Percentiles rank a stretch among this genome's conserved stretches.
Conservation (phyloP, 2,888 invertebrate genomes). For the Nasonia oneida region DNA sequence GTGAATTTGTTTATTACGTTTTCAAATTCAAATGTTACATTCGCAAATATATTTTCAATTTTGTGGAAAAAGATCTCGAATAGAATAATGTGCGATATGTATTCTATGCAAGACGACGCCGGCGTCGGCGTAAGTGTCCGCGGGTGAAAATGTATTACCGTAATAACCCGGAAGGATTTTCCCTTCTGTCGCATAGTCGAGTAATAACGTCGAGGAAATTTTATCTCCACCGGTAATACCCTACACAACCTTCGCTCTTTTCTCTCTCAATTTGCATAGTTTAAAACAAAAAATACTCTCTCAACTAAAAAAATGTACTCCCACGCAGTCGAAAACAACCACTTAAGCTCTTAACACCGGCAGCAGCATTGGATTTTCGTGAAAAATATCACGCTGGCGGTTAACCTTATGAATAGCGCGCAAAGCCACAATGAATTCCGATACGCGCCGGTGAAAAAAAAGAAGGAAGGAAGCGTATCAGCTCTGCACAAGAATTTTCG, state of each 20-base stretch:
- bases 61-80: too few relatives aligned
- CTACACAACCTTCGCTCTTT: neutral
- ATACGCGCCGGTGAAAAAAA: neutral
- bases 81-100: neutral
- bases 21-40: too few relatives aligned
- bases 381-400: neutral
- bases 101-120: neutral
- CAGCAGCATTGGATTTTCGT: neutral
- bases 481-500: neutral
- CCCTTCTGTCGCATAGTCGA: neutral
- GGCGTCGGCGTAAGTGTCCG: neutral
- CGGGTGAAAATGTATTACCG: neutral
- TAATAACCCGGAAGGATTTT: neutral
- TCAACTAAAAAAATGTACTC: neutral
- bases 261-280: neutral
- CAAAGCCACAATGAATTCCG: slow-evolving; percentile 34
- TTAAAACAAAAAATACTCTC: neutral
- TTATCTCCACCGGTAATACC: neutral
- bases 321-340: neutral
- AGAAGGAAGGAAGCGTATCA: neutral
- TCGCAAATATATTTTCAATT: too few relatives aligned
- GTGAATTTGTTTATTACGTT: too few relatives aligned
- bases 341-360: neutral
- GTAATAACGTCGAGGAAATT: neutral
- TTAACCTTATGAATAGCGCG: slow-evolving; percentile 9